Conservation (phyloP, 2,888 invertebrate genomes). For the Dyspetes luteomarginatus region DNA sequence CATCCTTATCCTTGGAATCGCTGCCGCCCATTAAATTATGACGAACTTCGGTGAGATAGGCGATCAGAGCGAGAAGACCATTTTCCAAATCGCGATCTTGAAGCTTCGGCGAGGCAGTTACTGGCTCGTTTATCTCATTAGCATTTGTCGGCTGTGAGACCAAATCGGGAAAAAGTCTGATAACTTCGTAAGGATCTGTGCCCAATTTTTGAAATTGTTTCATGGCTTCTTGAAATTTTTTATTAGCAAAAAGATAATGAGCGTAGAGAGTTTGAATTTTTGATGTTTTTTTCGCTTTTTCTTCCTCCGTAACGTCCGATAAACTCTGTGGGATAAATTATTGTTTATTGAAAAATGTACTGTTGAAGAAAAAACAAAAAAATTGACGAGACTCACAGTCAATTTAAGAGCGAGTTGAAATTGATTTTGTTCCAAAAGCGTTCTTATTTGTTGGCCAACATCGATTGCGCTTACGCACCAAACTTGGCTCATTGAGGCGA, state of each 20-base stretch:
- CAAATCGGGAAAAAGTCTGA: slow-evolving; percentile 96
- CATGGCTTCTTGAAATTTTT: slow-evolving; percentile 95
- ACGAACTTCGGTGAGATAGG: slow-evolving; percentile 93
- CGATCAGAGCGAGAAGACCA: slow-evolving; percentile 94
- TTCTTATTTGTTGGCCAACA: slow-evolving; percentile 92
- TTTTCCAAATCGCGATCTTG: slow-evolving; percentile 94
- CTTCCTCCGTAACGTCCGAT: slow-evolving; percentile 91
- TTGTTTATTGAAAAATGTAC: background rate
- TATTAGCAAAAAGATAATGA: slow-evolving; percentile 94
- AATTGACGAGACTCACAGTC: slow-evolving; percentile 87
- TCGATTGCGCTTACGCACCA: slow-evolving; percentile 94
- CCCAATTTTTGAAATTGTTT: slow-evolving; percentile 94
- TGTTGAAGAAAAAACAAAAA: background rate
- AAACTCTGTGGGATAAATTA: slow-evolving; percentile 87
- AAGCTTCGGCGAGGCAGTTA: slow-evolving; percentile 86
- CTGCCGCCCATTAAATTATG: slow-evolving; percentile 84
- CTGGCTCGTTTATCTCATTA: slow-evolving; percentile 81
- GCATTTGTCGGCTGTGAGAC: slow-evolving; percentile 86
- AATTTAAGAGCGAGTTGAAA: slow-evolving; percentile 96
- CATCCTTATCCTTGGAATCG: slow-evolving; percentile 78
- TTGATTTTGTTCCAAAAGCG: slow-evolving; percentile 94
- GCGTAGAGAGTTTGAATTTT: slow-evolving; percentile 96
- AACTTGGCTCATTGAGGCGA: slow-evolving; percentile 94
- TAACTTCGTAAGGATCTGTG: slow-evolving; percentile 97
- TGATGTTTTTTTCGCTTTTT: slow-evolving; percentile 91